Evolutionary conservation across 2,888 invertebrate species (phyloP).

Genomic region (Campaea margaritaria): DNA sequence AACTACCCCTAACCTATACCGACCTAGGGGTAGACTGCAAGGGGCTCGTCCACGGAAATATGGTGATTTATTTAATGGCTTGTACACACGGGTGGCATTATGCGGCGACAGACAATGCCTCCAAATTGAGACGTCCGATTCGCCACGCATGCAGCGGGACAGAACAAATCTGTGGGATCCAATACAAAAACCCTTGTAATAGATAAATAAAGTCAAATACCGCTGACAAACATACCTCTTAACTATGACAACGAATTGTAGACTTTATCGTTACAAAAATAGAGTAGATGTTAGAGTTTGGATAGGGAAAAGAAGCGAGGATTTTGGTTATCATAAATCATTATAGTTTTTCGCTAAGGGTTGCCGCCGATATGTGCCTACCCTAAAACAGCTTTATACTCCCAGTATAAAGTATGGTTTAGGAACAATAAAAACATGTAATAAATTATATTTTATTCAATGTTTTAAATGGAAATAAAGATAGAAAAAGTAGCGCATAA

Average conservation of each 20-base stretch:
- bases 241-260: not conserved
- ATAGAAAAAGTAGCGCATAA: slow-evolving; percentile 29
- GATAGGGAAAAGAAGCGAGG: slow-evolving; percentile 1
- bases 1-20: slow-evolving; percentile 13
- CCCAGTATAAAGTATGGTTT: slow-evolving; percentile 47
- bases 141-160: slow-evolving; percentile 65
- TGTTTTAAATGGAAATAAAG: slow-evolving; percentile 29
- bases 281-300: slow-evolving; percentile 12
- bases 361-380: slow-evolving; percentile 43
- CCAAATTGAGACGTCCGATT: slow-evolving; percentile 80
- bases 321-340: slow-evolving; percentile 48
- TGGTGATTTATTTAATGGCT: slow-evolving; percentile 46
- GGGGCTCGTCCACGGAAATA: slow-evolving; percentile 38
- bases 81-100: slow-evolving; percentile 47
- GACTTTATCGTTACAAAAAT: slow-evolving; percentile 7
- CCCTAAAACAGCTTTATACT: slow-evolving; percentile 50
- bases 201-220: slow-evolving; percentile 73
- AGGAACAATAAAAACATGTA: slow-evolving; percentile 46
- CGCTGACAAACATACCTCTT: slow-evolving; percentile 41
- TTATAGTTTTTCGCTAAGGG: slow-evolving; percentile 50
- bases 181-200: slow-evolving; percentile 66
- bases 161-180: slow-evolving; percentile 59
- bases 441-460: slow-evolving; percentile 40
- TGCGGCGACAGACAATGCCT: slow-evolving; percentile 64
- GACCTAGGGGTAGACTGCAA: slow-evolving; percentile 28